These are phyloP conservation scores for Drosophila biarmipes DNA, from an alignment of 1,140 invertebrate species.

Conservation along the genomic window DNA sequence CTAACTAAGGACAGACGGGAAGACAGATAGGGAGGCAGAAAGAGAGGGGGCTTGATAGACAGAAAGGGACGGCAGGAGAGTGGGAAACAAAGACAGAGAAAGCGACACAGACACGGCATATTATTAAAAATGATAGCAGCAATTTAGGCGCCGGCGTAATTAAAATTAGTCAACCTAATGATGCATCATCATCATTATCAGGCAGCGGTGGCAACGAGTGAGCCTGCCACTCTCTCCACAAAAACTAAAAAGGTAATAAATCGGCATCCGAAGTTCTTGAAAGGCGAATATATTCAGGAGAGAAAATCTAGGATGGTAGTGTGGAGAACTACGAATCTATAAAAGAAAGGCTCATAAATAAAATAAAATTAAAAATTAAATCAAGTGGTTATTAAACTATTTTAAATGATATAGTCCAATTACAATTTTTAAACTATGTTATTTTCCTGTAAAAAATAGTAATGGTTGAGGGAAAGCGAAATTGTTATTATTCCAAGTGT, in stretches of 20 bases:
- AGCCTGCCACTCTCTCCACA: neutral
- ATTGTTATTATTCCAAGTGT: too few relatives aligned
- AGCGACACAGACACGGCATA: constrained; percentile 50
- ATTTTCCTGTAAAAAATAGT: too few relatives aligned
- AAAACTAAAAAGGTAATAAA: neutral
- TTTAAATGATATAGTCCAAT: too few relatives aligned
- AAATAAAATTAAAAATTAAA: too few relatives aligned
- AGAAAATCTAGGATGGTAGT: too few relatives aligned
- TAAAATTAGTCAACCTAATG: constrained; percentile 82
- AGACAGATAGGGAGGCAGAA: constrained; percentile 32
- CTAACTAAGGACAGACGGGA: constrained; percentile 42
- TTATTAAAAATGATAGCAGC: constrained; percentile 82
- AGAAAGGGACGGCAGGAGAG: constrained; percentile 16
- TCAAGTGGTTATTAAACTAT: too few relatives aligned
- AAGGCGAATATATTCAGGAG: neutral
- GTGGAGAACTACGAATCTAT: too few relatives aligned
- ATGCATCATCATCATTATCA: constrained; percentile 74
- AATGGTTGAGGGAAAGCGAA: too few relatives aligned
- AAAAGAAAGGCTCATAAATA: too few relatives aligned
- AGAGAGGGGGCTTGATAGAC: constrained; percentile 16
- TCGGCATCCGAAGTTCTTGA: neutral
- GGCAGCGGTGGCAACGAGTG: constrained; percentile 19
- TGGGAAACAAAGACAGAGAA: neutral
- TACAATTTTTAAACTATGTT: too few relatives aligned
- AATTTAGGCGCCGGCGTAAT: constrained; percentile 76